Base-by-base conservation (phyloP, 2,797 vertebrate species). In the Urophycis tenuis region DNA sequence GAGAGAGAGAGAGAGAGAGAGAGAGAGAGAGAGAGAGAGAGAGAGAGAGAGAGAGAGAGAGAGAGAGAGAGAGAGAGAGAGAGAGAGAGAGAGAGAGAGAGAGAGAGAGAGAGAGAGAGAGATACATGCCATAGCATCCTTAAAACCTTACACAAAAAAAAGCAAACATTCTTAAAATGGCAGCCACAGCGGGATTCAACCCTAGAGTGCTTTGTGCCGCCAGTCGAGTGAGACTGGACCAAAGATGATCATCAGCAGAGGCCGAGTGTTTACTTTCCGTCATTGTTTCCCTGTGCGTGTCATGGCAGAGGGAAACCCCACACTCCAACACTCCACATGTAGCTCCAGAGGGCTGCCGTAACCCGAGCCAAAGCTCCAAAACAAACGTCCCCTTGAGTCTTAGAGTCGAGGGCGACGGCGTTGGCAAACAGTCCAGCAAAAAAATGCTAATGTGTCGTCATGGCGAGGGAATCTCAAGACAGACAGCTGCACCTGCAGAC, bases 1-100 rank as follows among this genome's bases (percentile, higher is more conserved):
- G 30, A 69, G 67, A 31, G 67, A 69, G 60, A 67, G 45, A 78
- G 75, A 81, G 64, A 30, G 35, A 71, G 78, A 79, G 78, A 77
- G 71, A 70, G 35, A 17, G 76, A 67, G n/a, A 67, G 60, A 67
- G 60, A 64, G 60, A 30, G 22, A 29, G 60, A 25, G 22, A 25
- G 29, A 30, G 60, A 30, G 25, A 30, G 60, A 25, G 19, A 22
- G 60, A 29, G 22, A 29, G 60, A 8, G 19, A 3, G 60, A 29
- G 10, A 29, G 60, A 29, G 60, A 60, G 53, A 14, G 45, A 29
- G 60, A 67, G n/a, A 67, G 60, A 29, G 60, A 12, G 60, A 67
- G 60, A 67, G 19, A 15, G 7, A 64, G 2, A n/a, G 60, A 64
- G 60, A 64, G 49, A 60, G 49, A 4, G 49, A 60, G 53, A 3